Evolutionary conservation across 2,888 invertebrate genomes (phyloP).

Genomic region (Xylota sylvarum): DNA sequence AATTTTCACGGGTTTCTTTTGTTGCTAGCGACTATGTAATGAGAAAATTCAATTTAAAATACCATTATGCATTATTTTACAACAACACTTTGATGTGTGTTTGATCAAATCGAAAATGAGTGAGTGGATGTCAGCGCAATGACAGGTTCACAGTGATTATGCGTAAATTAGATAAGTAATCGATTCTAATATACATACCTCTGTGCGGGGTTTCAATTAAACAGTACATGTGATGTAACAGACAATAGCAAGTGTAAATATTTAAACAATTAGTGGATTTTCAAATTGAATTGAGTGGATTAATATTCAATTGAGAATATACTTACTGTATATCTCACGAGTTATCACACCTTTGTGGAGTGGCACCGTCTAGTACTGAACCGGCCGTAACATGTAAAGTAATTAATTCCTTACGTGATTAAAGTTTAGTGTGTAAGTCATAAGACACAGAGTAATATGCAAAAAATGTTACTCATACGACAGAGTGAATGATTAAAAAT

Average conservation of each 20-base stretch:
- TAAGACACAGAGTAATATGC: not conserved
- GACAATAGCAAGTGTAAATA: not conserved
- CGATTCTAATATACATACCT: not conserved
- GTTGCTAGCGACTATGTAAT: slow-evolving; percentile 8
- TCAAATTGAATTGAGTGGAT: not conserved
- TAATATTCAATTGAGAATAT: slow-evolving; percentile 6
- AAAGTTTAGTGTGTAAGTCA: not conserved
- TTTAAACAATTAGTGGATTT: slow-evolving; percentile 21
- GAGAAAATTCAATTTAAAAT: slow-evolving; percentile 25
- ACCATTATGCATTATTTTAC: slow-evolving; percentile 10
- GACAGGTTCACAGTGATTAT: not conserved
- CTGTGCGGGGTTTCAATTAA: not conserved
- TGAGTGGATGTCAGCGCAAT: not conserved
- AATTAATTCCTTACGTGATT: not conserved
- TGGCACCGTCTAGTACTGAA: not conserved
- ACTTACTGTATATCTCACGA: not conserved
- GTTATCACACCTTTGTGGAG: slow-evolving; percentile 2
- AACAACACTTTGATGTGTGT: not conserved
- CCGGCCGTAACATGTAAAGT: not conserved
- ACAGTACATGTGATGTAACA: slow-evolving; percentile 26
- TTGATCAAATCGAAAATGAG: slow-evolving; percentile 1
- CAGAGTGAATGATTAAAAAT: slow-evolving; percentile 11
- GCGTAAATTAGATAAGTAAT: slow-evolving; percentile 43
- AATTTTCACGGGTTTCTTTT: slow-evolving; percentile 10
- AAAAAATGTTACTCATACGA: slow-evolving; percentile 36